Evolutionary conservation across 2,797 vertebrate species (phyloP), one percentile per base, ranked within the genome.

Genomic region (Argentina silus): DNA sequence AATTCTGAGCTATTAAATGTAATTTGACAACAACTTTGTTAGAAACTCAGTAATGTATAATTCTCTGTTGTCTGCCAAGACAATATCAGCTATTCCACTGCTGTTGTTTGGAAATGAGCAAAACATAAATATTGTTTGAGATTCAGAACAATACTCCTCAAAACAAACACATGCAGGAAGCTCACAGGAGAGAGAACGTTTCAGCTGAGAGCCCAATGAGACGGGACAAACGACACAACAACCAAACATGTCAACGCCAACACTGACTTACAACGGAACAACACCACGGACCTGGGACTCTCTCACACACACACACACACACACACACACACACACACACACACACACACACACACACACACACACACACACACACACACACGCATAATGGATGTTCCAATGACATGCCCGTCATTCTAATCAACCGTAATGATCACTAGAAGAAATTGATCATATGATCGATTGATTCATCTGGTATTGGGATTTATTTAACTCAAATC

Each of bases 1-100:
- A 89, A 91, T 90, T 91, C 85, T 69, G 53, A 56, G 71, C 79
- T 83, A 90, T 91, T 89, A 91, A 83, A 86, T 81, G 75, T 78
- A 86, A 92, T 90, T 85, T 89, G 80, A 86, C 73, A 77, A 85
- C 61, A 80, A 86, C 80, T 72, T 67, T 85, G 84, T 86, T 77
- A 80, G 69, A 83, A 69, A 70, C 73, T 65, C 63, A 82, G 77
- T 62, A 82, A 80, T 56, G 73, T 66, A 43, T 17, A 50, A 8
- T 64, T 70, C 63, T 62, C 65, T 71, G 78, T 79, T 84, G 69
- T 81, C 64, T 43, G 77, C 27, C 4, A 4, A 72, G 53, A 71
- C 67, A 67, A 71, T 21, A 61, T 61, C 59, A 51, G 17, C 23
- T 11, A 15, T 4, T 21, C 45, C 45, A 19, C 45, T 55, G 78